Base-by-base conservation (phyloP, 2,888 invertebrate species). In the Notodromas monacha region DNA sequence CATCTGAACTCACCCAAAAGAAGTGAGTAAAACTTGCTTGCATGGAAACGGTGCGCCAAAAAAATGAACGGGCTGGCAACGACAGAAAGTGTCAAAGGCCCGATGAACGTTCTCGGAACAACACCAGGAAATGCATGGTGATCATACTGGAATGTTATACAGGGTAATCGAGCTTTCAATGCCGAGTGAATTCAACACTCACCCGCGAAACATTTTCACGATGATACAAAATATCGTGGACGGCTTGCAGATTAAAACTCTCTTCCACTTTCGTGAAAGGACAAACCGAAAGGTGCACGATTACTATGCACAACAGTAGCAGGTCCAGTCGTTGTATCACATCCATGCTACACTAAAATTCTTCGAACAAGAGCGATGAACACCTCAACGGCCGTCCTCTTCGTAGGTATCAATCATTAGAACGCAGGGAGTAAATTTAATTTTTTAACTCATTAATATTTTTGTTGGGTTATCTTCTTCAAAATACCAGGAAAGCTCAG, bases 221-320 rank as follows among this genome's bases (percentile, higher is more conserved):
- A 48, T 79, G 67, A 52, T 76, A 84, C 29, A 96, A 55, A 43
- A 96, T 61, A 54, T 99, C 96, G 54, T 99, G 96, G 49, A 73
- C 70, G 13, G 96, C 92, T 56, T 99, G 96, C 34, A 89, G 57
- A 55, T 89, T 92, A 50, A 99, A 99, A 52, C 89, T 92, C 56
- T 99, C 96, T 54, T 96, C 96, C 30, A 96, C 96, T 65, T 99
- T 92, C 3, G 86, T 89, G 48, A 69, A 89, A 31, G 92, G 92
- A 45, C 84, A 81, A 41, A 72, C n/a, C n/a, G n/a, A n/a, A n/a
- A 21, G 21, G 8, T 8, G 8, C 21, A 8, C 21, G n/a, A 21
- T 21, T n/a, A 21, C 21, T 8, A 21, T n/a, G 8, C 6, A n/a
- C n/a, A 21, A 8, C 21, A 21, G 21, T n/a, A 21, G 6, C 21